Evolutionary conservation across 2,113 vertebrate genomes (phyloP).

Genomic region (Odocoileus virginianus): DNA sequence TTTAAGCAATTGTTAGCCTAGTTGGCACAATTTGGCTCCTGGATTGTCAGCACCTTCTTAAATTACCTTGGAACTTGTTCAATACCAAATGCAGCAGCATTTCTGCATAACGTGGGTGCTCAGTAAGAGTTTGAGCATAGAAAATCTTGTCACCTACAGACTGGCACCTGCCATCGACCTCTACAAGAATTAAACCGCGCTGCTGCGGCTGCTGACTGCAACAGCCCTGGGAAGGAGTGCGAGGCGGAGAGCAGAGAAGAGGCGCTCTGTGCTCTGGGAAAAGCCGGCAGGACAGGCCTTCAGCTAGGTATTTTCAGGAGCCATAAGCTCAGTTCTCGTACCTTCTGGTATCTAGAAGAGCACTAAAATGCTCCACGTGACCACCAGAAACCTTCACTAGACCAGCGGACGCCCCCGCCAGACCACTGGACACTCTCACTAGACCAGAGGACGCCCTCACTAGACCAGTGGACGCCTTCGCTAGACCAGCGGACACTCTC

Average conservation of each 20-base stretch:
- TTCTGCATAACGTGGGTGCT: neutral
- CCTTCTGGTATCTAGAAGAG: neutral
- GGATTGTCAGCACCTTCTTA: neutral
- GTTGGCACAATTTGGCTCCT: neutral
- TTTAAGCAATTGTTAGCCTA: neutral
- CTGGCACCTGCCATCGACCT: neutral
- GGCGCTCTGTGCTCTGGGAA: neutral
- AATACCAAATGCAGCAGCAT: neutral
- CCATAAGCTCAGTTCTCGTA: neutral
- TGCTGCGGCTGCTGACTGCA: neutral
- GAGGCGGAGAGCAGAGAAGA: neutral
- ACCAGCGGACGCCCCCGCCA: too few relatives aligned
- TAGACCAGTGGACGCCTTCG: fast-evolving
- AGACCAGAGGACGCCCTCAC: fast-evolving
- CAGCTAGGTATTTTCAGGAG: neutral
- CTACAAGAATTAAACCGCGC: neutral
- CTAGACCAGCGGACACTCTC: too few relatives aligned
- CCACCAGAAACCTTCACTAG: too few relatives aligned
- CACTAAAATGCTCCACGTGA: neutral
- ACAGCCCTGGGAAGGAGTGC: neutral
- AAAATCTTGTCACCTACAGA: neutral
- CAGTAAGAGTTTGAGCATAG: neutral
- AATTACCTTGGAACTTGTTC: neutral
- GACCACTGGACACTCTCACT: too few relatives aligned
- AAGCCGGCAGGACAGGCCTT: neutral